Base-by-base conservation (phyloP, 2,113 vertebrate species). In the Atrichornis clamosus region DNA sequence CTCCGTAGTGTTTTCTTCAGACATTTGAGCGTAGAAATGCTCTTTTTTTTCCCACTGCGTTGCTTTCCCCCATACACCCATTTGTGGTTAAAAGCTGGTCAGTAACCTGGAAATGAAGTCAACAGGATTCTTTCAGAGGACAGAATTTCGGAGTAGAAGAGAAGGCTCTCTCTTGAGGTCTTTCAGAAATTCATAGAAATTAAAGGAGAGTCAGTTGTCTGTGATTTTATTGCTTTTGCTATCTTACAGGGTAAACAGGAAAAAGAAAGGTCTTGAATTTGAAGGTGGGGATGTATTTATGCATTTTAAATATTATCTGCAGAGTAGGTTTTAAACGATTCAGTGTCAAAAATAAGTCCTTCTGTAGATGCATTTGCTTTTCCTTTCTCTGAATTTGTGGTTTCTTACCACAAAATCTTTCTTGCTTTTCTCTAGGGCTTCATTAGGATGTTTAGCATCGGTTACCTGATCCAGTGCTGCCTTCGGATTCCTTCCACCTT, bases 381-480 rank as follows among this genome's bases (percentile, higher is more conserved):
- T 56, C 7, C 15, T 87, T 58, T 65, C 52, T 69, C 81, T 75
- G 60, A 81, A 58, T 73, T 74, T 37, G 55, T 76, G 58, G 78
- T 82, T 96, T 90, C 67, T 97, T 78, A 79, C 62, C n/a, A 44
- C 37, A 75, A 9, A 82, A 62, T 58, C 7, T 84, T 30, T 50
- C 50, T 82, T 20, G 86, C 37, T 82, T 96, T 96, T 92, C 87
- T 93, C 14, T 90, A 99, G 99, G 99, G 99, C 65, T 99, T 99
- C 94, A 97, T 99, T 96, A 97, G 99, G 96, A 99, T 99, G 99
- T 99, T 99, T 93, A 99, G 99, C 27, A 98, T 99, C 4, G 99
- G 99, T 47, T 99, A 99, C 96, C 95, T 99, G 97, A 99, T 99
- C 97, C 99, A 99, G 97, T 99, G 99, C 96, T 99, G 99, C 97